Conservation (phyloP, 2,797 vertebrate genomes). For the Channallabes apus region DNA sequence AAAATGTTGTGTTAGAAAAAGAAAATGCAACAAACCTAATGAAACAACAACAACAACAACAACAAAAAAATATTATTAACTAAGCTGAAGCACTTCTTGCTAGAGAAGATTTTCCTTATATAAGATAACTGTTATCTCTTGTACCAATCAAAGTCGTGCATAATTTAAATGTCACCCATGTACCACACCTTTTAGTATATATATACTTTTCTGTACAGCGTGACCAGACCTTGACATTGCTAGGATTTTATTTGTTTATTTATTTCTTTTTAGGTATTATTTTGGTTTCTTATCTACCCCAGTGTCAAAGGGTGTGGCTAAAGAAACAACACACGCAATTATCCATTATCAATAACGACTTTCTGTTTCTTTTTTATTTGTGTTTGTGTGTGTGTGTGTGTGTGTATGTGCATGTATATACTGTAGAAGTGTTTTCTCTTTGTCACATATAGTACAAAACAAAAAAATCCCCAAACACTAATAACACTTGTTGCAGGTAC, state of each 20-base stretch:
- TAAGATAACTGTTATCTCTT: slow-evolving; percentile 1
- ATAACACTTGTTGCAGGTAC: background rate
- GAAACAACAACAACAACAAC: background rate
- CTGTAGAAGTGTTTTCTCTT: too few species aligned
- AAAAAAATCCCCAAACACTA: background rate
- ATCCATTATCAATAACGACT: background rate
- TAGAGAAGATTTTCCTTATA: background rate
- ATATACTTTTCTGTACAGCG: background rate
- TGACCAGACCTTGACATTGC: background rate
- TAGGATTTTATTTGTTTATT: too few species aligned
- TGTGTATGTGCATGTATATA: background rate
- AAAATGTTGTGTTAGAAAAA: background rate
- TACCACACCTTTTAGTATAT: background rate
- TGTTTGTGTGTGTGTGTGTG: background rate
- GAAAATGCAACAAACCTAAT: background rate
- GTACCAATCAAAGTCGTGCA: too few species aligned
- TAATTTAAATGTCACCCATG: background rate
- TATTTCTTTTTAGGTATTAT: background rate
- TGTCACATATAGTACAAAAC: background rate
- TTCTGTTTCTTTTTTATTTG: background rate
- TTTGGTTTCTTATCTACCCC: background rate
- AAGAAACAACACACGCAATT: background rate
- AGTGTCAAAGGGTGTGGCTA: slow-evolving; percentile 5
- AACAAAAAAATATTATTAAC: background rate
- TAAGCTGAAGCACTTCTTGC: background rate